phyloP scores from a whole-genome alignment of 92 coral and sea anemone species.

The Porites lobata region DNA sequence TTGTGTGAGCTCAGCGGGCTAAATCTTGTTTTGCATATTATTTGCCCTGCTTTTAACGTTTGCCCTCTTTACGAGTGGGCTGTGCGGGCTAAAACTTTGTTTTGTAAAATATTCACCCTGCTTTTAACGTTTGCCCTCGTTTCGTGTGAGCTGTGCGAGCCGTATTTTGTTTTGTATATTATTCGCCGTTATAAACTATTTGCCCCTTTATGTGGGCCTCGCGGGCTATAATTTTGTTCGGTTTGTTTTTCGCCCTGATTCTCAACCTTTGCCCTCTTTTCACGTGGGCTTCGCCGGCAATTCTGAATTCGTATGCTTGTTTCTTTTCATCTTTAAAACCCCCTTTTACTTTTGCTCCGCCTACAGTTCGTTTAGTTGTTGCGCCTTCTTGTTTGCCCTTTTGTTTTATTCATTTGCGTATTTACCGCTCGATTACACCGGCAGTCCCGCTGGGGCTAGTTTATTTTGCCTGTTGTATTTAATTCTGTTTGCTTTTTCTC shows the following conservation, averaged over 20 bases:
- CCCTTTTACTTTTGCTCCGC: neutral
- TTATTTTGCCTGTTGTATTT: constrained; percentile 14
- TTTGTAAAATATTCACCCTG: too few relatives aligned
- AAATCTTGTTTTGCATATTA: neutral
- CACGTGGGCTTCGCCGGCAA: too few relatives aligned
- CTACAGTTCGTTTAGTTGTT: constrained; percentile 10
- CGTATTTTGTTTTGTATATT: too few relatives aligned
- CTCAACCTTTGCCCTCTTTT: constrained; percentile 5
- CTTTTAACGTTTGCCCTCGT: neutral
- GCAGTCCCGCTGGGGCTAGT: constrained; percentile 14
- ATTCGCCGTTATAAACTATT: too few relatives aligned
- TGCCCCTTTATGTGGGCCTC: too few relatives aligned
- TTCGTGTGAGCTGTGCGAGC: too few relatives aligned
- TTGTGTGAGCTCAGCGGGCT: neutral
- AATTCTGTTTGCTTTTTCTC: constrained; percentile 7
- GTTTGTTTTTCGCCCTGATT: too few relatives aligned
- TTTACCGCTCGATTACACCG: constrained; percentile 2
- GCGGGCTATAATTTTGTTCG: too few relatives aligned
- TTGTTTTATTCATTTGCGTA: constrained; percentile 10
- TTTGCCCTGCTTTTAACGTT: neutral
- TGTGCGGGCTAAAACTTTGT: too few relatives aligned
- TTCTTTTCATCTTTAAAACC: constrained; percentile 9
- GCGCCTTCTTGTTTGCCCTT: constrained; percentile 14
- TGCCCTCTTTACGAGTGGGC: neutral
- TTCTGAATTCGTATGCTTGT: constrained; percentile 2